phyloP scores from a whole-genome alignment of 2,797 vertebrate species.

The Helarctos malayanus region DNA sequence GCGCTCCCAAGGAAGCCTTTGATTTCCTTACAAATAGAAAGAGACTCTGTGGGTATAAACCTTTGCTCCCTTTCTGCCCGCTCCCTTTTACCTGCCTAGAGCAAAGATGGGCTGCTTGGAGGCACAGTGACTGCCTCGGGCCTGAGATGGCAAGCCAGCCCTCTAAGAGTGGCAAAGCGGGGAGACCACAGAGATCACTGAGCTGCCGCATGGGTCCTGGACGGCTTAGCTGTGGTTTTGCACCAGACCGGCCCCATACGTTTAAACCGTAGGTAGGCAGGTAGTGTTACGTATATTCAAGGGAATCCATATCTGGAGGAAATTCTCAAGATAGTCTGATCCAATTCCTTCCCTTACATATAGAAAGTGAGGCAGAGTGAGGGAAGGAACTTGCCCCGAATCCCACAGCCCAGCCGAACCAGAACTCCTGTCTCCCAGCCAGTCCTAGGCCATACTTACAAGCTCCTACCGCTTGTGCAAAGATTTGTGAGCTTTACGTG shows the following conservation, averaged over 20 bases:
- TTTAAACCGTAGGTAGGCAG: neutral
- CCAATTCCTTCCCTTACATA: neutral
- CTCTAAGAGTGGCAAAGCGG: neutral
- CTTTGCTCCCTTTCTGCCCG: neutral
- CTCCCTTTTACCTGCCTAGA: neutral
- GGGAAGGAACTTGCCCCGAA: neutral
- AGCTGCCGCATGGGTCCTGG: neutral
- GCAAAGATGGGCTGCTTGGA: neutral
- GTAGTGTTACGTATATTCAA: neutral
- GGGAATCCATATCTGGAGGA: neutral
- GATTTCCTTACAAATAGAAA: neutral
- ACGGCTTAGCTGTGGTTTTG: neutral
- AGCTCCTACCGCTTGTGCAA: neutral
- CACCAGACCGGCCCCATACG: neutral
- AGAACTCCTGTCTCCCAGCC: neutral
- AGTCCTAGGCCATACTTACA: neutral
- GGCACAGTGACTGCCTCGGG: neutral
- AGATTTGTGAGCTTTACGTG: neutral
- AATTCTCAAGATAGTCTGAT: neutral
- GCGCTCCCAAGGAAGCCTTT: neutral
- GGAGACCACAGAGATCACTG: neutral
- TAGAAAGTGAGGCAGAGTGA: slow-evolving; percentile 23
- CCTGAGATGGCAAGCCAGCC: neutral
- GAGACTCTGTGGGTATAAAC: neutral
- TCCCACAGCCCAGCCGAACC: neutral